These are phyloP conservation scores for Eptesicus fuscus DNA, from an alignment of 2,113 vertebrate genomes.

Conservation along the genomic window DNA sequence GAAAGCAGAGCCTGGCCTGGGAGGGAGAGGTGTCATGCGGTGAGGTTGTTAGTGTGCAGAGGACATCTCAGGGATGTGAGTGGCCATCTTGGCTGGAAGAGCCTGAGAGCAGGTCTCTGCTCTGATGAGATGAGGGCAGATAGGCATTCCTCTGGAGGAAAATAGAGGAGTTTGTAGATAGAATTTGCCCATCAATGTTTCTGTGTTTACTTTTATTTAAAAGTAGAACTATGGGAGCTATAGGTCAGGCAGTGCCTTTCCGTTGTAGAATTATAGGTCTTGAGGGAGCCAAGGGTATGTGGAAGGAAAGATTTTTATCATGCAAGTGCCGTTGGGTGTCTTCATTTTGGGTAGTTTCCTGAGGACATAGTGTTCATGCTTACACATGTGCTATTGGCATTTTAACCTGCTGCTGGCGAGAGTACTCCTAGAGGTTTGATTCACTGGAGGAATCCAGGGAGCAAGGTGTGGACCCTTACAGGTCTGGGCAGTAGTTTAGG, in stretches of 20 bases:
- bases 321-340: neutral
- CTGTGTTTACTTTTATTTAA: constrained; percentile 23
- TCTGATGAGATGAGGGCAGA: neutral
- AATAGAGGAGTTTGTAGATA: neutral
- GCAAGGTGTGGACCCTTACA: neutral
- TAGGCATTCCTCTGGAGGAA: neutral
- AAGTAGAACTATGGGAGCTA: neutral
- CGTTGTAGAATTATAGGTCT: neutral
- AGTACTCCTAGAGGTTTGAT: neutral
- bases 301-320: neutral
- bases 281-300: neutral
- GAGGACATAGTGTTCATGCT: neutral
- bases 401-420: neutral
- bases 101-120: neutral
- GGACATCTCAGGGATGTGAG: neutral
- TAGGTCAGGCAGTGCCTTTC: neutral
- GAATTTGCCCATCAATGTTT: neutral
- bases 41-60: neutral
- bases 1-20: neutral
- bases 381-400: neutral
- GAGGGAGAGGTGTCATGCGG: neutral
- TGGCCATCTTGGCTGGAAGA: neutral
- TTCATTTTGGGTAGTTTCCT: constrained; percentile 23
- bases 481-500: neutral
- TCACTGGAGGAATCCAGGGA: neutral